A percentile compares a stretch with the other conserved stretches of the same genome.
These are phyloP conservation scores for Champsocephalus esox DNA, from an alignment of 2,797 vertebrate species.

Conservation along the genomic window DNA sequence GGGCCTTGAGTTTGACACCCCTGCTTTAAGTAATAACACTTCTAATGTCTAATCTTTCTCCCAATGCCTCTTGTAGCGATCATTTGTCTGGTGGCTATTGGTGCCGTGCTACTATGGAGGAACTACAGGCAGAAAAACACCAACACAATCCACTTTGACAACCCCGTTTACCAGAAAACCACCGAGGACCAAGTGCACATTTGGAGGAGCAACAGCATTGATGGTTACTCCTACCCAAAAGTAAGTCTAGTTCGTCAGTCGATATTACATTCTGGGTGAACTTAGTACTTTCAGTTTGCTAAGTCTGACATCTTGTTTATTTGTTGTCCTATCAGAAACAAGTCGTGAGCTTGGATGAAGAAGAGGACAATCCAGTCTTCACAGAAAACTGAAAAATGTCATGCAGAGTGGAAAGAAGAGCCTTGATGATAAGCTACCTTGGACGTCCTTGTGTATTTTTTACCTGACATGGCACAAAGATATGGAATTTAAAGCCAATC, in stretches of 20 bases:
- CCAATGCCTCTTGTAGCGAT: conserved; percentile 71
- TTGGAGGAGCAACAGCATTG: conserved; percentile 85
- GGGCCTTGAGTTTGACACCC: no score
- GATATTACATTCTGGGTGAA: neutral
- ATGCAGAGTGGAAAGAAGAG: conserved; percentile 20
- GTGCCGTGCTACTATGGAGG: conserved; percentile 86
- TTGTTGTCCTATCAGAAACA: conserved; percentile 83
- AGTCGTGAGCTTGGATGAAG: conserved; percentile 89
- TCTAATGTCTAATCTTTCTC: neutral
- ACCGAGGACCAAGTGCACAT: conserved; percentile 92
- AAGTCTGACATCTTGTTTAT: conserved; percentile 29
- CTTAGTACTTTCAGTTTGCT: neutral
- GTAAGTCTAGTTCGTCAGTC: conserved; percentile 69
- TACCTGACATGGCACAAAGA: conserved; percentile 65
- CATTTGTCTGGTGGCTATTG: conserved; percentile 78
- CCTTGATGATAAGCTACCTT: conserved; percentile 52
- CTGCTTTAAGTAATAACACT: neutral
- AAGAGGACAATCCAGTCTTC: conserved; percentile 80
- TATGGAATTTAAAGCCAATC: conserved; percentile 52
- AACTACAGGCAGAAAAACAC: conserved; percentile 89
- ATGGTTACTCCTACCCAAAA: conserved; percentile 90
- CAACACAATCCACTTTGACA: conserved; percentile 94
- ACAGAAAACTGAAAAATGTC: conserved; percentile 63
- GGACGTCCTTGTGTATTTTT: conserved; percentile 36
- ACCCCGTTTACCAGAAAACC: conserved; percentile 95